Evolutionary conservation across 2,797 vertebrate species (phyloP).

Genomic region (Pelobates cultripes): DNA sequence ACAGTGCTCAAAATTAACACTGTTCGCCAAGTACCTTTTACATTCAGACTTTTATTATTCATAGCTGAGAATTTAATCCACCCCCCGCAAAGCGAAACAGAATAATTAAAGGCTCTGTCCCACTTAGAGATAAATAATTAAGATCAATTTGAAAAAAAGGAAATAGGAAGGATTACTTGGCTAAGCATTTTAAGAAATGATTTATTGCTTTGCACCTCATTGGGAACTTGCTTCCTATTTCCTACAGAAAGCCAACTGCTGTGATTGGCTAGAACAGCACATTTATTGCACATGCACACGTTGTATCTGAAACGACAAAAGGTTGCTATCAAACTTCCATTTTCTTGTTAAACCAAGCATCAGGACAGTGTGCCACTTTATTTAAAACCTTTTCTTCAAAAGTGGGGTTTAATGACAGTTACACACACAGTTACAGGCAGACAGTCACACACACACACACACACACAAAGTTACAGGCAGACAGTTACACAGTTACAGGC

Average conservation of each 20-base stretch:
- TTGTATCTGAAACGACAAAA: no score
- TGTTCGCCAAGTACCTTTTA: constrained; percentile 40
- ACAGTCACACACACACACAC: no score
- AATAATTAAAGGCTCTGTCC: constrained; percentile 41
- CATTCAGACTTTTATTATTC: constrained; percentile 40
- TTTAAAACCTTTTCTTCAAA: no score
- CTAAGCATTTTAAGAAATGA: constrained; percentile 26
- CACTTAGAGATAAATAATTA: constrained; percentile 46
- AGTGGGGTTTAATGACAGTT: no score
- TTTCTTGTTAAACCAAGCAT: no score
- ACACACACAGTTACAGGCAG: no score
- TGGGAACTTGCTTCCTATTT: neutral
- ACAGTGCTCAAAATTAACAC: constrained; percentile 44
- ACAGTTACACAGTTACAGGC: no score
- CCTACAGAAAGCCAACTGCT: neutral
- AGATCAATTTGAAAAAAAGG: neutral
- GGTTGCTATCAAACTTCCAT: no score
- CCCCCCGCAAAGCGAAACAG: constrained; percentile 14
- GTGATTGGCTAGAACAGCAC: neutral
- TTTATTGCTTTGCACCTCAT: constrained; percentile 34
- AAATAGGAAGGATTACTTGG: constrained; percentile 18
- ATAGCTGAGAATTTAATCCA: constrained; percentile 37
- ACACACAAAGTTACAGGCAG: no score
- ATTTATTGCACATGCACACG: neutral
- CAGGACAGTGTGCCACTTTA: no score